phyloP scores from a whole-genome alignment of 2,113 vertebrate species.

The Paracanthobrama guichenoti region DNA sequence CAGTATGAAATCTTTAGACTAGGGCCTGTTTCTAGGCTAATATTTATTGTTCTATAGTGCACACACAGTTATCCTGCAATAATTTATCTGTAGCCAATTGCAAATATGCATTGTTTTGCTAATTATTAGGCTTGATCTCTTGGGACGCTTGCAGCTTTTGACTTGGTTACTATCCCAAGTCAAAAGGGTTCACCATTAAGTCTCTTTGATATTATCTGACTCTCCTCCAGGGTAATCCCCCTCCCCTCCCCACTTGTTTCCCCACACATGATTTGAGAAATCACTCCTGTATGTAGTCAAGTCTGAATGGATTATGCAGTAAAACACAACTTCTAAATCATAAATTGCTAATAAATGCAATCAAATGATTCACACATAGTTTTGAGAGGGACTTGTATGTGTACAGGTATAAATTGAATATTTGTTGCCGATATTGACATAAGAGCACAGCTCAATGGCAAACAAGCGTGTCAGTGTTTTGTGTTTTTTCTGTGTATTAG shows the following conservation, averaged over 20 bases:
- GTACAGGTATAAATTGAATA: background rate
- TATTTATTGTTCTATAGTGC: background rate
- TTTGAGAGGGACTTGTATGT: too few relatives aligned
- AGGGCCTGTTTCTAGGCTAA: background rate
- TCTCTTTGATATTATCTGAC: background rate
- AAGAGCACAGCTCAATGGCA: background rate
- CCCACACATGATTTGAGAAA: background rate
- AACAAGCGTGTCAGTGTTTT: background rate
- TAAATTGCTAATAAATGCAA: too few relatives aligned
- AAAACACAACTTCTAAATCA: background rate
- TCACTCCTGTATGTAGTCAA: background rate
- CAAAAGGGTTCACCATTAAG: background rate
- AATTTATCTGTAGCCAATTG: background rate
- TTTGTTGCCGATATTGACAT: background rate
- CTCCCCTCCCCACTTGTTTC: too few relatives aligned
- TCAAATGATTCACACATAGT: background rate
- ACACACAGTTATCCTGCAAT: background rate
- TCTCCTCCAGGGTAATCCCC: too few relatives aligned
- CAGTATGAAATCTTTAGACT: background rate
- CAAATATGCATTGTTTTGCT: background rate
- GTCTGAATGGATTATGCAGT: background rate
- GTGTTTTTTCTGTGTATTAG: constrained; percentile 70
- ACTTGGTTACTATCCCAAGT: background rate
- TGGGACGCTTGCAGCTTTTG: background rate
- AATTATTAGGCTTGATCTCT: background rate